Percentiles rank a stretch among this genome's conserved stretches.
phyloP scores from a whole-genome alignment of 2,113 vertebrate species.

The Galemys pyrenaicus region DNA sequence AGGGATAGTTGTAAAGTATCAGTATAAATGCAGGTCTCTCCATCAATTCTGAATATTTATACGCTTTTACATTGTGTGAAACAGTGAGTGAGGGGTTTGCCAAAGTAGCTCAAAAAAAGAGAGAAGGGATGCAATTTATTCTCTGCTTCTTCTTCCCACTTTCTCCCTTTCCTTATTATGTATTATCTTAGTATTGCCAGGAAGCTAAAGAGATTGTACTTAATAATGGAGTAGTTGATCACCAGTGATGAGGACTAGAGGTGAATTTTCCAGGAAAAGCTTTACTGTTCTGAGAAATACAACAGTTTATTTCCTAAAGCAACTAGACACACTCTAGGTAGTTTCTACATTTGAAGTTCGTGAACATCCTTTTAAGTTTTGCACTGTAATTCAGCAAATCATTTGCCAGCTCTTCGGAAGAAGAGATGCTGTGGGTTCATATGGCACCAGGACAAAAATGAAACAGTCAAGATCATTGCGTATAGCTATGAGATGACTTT shows the following conservation, averaged over 20 bases:
- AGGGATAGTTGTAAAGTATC: neutral
- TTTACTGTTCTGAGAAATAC: neutral
- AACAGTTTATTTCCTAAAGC: neutral
- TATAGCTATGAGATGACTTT: neutral
- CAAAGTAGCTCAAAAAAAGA: neutral
- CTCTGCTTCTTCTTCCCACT: neutral
- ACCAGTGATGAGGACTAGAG: neutral
- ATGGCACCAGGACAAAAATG: neutral
- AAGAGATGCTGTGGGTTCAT: neutral
- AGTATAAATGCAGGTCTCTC: neutral
- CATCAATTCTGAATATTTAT: neutral
- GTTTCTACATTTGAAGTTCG: neutral
- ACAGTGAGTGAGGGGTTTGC: neutral
- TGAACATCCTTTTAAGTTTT: neutral
- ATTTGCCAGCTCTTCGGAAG: neutral
- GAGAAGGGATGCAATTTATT: neutral
- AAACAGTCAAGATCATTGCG: neutral
- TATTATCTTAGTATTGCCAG: neutral
- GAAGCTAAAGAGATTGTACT: neutral
- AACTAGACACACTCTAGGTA: neutral
- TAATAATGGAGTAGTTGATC: neutral
- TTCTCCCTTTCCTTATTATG: neutral
- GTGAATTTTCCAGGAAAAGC: neutral
- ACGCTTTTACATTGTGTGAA: neutral
- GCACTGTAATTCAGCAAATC: neutral